These are phyloP conservation scores for Neuroterus valhalla DNA, from an alignment of 1,140 invertebrate species.

Conservation along the genomic window DNA sequence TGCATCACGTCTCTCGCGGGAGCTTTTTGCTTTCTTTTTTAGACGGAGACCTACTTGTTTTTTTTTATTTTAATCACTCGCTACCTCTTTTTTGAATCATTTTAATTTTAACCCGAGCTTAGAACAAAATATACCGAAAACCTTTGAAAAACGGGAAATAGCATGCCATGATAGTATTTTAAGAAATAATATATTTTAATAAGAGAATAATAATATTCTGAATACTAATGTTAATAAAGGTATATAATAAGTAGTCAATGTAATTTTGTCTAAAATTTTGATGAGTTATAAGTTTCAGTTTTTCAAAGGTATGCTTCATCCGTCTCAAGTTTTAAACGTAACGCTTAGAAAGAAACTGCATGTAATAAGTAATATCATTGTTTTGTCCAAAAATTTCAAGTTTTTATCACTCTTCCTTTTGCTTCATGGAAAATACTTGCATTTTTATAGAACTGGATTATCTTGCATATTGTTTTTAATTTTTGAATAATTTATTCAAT, in stretches of 20 bases:
- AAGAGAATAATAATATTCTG: no score
- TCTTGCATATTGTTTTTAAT: no score
- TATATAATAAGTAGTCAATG: no score
- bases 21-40: conserved; percentile 19
- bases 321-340: neutral
- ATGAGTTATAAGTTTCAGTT: neutral
- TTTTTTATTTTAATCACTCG: neutral
- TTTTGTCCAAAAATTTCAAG: neutral
- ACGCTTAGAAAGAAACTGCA: conserved; percentile 14
- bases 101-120: conserved; percentile 4
- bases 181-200: neutral
- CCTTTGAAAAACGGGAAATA: conserved; percentile 3
- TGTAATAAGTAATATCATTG: conserved; percentile 1
- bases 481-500: no score
- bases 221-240: no score
- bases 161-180: neutral
- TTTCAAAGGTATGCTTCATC: neutral
- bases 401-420: conserved; percentile 11
- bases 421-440: neutral
- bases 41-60: neutral
- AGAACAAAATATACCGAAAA: neutral
- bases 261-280: no score
- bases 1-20: neutral
- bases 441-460: neutral
- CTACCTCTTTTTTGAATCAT: conserved; percentile 1